Base-by-base conservation (phyloP, 2,113 vertebrate species). In the Megaceryle maxima region DNA sequence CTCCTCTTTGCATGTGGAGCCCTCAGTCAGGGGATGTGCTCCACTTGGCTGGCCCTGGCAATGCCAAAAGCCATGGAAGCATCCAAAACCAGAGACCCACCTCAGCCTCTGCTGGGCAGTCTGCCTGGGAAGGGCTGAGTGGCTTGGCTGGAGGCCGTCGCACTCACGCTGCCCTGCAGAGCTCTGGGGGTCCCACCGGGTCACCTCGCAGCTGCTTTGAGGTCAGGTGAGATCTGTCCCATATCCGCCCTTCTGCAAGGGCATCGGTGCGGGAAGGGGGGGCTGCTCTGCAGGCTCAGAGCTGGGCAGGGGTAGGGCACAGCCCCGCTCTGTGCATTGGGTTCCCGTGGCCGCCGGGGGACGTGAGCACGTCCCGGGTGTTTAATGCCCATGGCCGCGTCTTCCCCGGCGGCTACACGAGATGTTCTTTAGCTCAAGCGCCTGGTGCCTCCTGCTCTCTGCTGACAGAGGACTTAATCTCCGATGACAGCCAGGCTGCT, bases 381-480 rank as follows among this genome's bases (percentile, higher is more conserved):
- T 31, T 21, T 28, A 25, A 28, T 1, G 18, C 43, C 10, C 16
- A 25, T 11, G 25, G 13, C 25, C 26, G 25, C 51, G 3, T 62
- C 24, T 31, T 41, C 39, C 81, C 70, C 28, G 8, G 83, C 3
- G 3, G 74, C 79, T 64, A 9, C 25, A 1, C 1, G 83, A 83
- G 39, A 57, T 20, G 41, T 5, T 82, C 74, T 33, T 41, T 0
- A 43, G 81, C 82, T 64, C 80, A 0, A 21, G 72, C 2, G 33
- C 78, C 70, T 1, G 41, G 10, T 66, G 10, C 89, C 81, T 95
- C 90, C 87, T 33, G 90, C 78, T 79, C 70, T 2, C 35, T 50
- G 84, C 8, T 94, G 95, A 93, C 85, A 79, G 70, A 82, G 75
- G 66, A 56, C 31, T 91, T 75, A 33, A 85, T 92, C 95, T 26